Percentiles rank a stretch among this genome's conserved stretches.
Evolutionary conservation across 2,888 invertebrate genomes (phyloP).

Genomic region (Brachypterus glaber): DNA sequence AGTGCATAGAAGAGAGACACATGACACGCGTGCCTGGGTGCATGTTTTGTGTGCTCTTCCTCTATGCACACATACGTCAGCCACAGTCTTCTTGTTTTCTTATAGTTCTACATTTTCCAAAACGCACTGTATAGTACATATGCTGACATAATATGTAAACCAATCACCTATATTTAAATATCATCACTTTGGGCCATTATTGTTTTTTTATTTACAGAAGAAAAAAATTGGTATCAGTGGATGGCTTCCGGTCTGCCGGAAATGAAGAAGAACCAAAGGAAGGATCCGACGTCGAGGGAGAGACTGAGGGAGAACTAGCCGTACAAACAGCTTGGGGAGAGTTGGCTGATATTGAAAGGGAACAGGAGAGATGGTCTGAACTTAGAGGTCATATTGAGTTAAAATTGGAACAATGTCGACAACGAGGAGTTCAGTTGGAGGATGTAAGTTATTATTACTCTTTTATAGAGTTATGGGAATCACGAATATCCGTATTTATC

Average conservation of each 20-base stretch:
- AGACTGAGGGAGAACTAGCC: constrained; percentile 52
- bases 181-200: no score
- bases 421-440: constrained; percentile 70
- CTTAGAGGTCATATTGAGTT: constrained; percentile 68
- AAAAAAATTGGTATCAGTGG: constrained; percentile 29
- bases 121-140: no score
- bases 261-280: constrained; percentile 32
- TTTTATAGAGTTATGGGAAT: no score
- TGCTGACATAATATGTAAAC: no score
- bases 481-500: no score
- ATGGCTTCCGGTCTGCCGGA: constrained; percentile 36
- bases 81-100: no score
- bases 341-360: constrained; percentile 72
- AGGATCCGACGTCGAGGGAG: constrained; percentile 28
- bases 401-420: constrained; percentile 70
- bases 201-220: constrained; percentile 20
- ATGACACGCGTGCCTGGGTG: no score
- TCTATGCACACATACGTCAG: no score
- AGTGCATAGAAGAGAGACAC: no score
- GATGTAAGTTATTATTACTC: constrained; percentile 66
- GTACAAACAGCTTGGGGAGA: constrained; percentile 79
- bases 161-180: no score
- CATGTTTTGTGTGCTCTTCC: no score
- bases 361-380: constrained; percentile 71
- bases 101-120: no score